Evolutionary conservation across 2,888 invertebrate genomes (phyloP).

Genomic region (Cantharis rustica): DNA sequence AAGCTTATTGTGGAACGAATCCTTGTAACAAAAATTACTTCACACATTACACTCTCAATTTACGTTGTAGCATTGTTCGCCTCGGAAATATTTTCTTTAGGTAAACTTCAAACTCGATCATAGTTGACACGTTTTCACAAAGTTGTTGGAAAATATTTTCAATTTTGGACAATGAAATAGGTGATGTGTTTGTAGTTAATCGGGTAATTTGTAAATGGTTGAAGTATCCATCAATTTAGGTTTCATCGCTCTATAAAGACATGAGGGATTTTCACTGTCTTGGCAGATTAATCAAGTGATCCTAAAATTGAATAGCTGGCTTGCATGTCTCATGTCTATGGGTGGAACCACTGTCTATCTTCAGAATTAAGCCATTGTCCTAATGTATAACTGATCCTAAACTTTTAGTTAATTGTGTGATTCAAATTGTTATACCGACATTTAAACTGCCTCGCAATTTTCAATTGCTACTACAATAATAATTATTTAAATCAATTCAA

Average conservation of each 20-base stretch:
- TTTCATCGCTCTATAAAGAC: slow-evolving; percentile 7
- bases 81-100: neutral
- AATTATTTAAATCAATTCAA: neutral
- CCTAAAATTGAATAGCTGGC: slow-evolving; percentile 13
- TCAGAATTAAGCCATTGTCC: slow-evolving; percentile 17
- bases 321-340: slow-evolving; percentile 15
- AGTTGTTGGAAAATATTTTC: neutral
- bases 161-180: neutral
- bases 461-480: neutral
- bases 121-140: neutral
- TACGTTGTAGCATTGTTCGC: neutral
- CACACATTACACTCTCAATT: neutral
- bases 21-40: neutral
- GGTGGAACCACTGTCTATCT: slow-evolving; percentile 5
- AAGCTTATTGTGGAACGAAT: neutral
- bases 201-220: slow-evolving; percentile 12
- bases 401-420: neutral
- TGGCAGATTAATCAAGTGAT: slow-evolving; percentile 19
- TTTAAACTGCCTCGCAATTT: neutral
- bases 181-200: neutral
- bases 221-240: slow-evolving; percentile 19
- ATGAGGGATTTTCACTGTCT: slow-evolving; percentile 11
- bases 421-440: neutral
- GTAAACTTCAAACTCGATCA: neutral
- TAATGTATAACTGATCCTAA: neutral